These are phyloP conservation scores for Pelvicachromis taeniatus DNA, from an alignment of 2,113 vertebrate species.

Conservation along the genomic window DNA sequence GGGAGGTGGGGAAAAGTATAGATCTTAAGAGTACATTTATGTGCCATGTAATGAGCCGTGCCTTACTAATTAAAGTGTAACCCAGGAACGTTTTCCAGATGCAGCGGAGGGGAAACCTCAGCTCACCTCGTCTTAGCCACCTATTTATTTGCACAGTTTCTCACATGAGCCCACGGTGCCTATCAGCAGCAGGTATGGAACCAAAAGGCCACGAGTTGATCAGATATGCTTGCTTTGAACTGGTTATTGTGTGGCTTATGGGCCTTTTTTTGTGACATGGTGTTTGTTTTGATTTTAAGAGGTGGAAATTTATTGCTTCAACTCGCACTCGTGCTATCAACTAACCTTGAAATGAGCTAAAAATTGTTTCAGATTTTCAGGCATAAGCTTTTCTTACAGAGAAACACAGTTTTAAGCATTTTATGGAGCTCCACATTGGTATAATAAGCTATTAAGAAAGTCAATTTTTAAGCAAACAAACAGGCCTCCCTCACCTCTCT, in stretches of 20 bases:
- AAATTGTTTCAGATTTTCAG: background rate
- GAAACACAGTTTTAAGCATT: background rate
- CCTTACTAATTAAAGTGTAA: conserved; percentile 44
- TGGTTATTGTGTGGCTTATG: background rate
- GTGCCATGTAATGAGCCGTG: conserved; percentile 51
- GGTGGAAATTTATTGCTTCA: background rate
- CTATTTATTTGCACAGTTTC: conserved; percentile 16
- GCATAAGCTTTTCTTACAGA: background rate
- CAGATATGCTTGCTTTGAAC: background rate
- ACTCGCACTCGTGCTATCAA: background rate
- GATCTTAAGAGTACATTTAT: conserved; percentile 45
- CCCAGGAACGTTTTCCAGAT: conserved; percentile 33
- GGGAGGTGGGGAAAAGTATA: background rate
- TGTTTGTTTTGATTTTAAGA: background rate
- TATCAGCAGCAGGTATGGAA: background rate
- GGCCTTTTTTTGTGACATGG: background rate
- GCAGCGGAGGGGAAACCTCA: conserved; percentile 8
- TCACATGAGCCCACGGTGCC: background rate
- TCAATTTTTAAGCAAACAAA: background rate
- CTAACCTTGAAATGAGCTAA: background rate
- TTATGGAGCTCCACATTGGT: background rate
- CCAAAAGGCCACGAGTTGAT: background rate
- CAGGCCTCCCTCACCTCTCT: background rate
- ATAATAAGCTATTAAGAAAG: background rate
- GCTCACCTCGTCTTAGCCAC: conserved; percentile 20